Evolutionary conservation across 2,888 invertebrate genomes (phyloP).

Genomic region (Ochropleura plecta): DNA sequence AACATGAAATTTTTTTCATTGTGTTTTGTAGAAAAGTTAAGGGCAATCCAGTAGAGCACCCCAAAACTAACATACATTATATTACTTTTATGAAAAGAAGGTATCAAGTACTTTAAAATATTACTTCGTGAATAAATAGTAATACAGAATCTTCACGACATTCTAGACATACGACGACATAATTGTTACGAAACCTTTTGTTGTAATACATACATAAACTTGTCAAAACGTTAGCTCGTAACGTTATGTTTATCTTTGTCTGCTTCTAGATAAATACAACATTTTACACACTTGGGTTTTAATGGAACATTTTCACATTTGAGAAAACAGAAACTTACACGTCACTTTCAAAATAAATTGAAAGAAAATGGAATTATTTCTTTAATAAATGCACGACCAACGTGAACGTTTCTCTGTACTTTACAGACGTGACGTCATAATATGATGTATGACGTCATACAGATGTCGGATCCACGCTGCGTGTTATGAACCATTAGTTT

Average conservation of each 20-base stretch:
- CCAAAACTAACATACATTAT: background rate
- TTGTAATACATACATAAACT: background rate
- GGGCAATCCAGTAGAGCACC: background rate
- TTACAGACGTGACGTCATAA: background rate
- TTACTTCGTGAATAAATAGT: background rate
- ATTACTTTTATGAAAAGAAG: background rate
- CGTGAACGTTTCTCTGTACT: background rate
- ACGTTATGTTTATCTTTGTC: background rate
- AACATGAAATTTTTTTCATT: background rate
- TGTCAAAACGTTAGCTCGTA: background rate
- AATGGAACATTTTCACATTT: background rate
- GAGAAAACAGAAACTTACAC: background rate
- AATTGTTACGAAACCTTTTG: background rate
- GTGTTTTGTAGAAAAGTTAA: background rate
- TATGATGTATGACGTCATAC: background rate
- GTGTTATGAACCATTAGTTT: background rate
- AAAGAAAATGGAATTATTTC: background rate
- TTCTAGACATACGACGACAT: background rate
- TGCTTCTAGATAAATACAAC: background rate
- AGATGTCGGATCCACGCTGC: background rate
- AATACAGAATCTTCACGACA: background rate
- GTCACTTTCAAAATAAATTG: background rate
- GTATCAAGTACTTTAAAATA: background rate
- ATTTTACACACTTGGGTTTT: background rate
- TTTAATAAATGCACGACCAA: background rate